Conservation (phyloP, 2,888 invertebrate genomes). For the Stenurella melanura region DNA sequence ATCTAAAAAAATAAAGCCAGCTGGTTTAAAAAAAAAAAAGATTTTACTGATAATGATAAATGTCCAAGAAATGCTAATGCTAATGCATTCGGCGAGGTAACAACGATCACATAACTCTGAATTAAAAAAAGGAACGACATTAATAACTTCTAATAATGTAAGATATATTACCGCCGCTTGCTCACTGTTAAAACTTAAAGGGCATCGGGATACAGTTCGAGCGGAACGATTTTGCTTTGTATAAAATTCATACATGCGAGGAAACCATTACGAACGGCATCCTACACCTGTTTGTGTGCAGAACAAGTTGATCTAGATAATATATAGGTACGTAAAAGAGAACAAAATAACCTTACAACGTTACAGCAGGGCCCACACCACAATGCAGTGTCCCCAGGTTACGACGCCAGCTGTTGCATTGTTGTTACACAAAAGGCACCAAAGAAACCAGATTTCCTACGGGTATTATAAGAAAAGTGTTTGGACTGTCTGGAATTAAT, state of each 20-base stretch:
- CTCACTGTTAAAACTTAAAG: background rate
- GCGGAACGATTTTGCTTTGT: background rate
- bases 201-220: background rate
- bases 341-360: background rate
- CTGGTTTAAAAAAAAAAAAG: too few relatives aligned
- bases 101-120: too few relatives aligned
- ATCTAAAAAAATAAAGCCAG: too few relatives aligned
- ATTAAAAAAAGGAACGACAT: too few relatives aligned
- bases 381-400: constrained; percentile 4
- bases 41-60: too few relatives aligned
- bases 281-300: constrained; percentile 1
- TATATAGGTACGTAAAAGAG: background rate
- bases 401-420: background rate
- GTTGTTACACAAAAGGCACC: background rate
- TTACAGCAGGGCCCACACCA: constrained; percentile 6
- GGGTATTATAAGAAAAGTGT: background rate
- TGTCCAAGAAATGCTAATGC: too few relatives aligned
- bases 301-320: constrained; percentile 8
- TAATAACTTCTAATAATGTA: background rate
- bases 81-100: too few relatives aligned
- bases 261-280: background rate
- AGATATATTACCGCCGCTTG: background rate
- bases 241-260: background rate
- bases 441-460: background rate
- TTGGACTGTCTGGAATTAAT: background rate